Percentiles rank a stretch among this genome's conserved stretches.
Conservation (phyloP, 2,888 invertebrate species). For the Carterocephalus palaemon region DNA sequence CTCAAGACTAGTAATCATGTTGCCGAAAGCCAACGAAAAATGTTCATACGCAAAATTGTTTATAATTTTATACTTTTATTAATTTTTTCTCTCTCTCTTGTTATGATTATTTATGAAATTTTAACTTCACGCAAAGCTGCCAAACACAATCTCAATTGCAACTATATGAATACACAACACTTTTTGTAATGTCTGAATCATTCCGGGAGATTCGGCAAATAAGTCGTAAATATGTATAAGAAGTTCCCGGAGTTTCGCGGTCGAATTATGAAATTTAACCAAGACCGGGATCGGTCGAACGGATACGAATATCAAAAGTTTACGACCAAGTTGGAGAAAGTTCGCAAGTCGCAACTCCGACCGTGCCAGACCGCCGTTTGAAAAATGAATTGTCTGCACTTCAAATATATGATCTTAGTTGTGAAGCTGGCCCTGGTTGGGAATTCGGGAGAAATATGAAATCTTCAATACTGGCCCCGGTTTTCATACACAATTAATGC, state of each 20-base stretch:
- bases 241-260: slow-evolving; percentile 40
- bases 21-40: slow-evolving; percentile 26
- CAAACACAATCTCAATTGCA: too few relatives aligned
- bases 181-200: too few relatives aligned
- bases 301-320: slow-evolving; percentile 68
- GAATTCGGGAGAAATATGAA: slow-evolving; percentile 53
- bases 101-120: too few relatives aligned
- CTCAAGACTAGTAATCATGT: slow-evolving; percentile 34
- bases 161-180: too few relatives aligned
- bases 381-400: slow-evolving; percentile 77
- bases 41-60: neutral
- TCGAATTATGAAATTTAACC: slow-evolving; percentile 60
- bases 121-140: too few relatives aligned
- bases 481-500: slow-evolving; percentile 24
- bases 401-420: slow-evolving; percentile 69
- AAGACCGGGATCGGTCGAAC: slow-evolving; percentile 47
- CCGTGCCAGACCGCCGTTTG: slow-evolving; percentile 56
- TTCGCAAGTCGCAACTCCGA: slow-evolving; percentile 55
- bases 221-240: slow-evolving; percentile 36
- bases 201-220: slow-evolving; percentile 22
- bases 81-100: too few relatives aligned
- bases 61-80: too few relatives aligned
- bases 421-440: slow-evolving; percentile 53
- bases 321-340: slow-evolving; percentile 52
- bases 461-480: slow-evolving; percentile 25